phyloP scores from a whole-genome alignment of 2,797 vertebrate genomes.

The Mallotus villosus region DNA sequence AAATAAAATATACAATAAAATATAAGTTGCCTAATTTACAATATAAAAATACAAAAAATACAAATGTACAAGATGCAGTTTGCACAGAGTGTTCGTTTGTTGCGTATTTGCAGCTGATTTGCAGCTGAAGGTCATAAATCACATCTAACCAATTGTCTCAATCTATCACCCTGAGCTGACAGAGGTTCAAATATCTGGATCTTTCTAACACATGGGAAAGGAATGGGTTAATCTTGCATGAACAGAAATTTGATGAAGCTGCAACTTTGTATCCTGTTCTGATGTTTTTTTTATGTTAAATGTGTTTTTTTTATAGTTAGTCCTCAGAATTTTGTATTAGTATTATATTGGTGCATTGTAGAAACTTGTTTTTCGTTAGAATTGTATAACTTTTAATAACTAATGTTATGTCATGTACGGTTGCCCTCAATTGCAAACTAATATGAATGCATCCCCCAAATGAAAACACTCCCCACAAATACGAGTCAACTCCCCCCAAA shows the following conservation, averaged over 20 bases:
- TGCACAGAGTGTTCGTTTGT: not conserved
- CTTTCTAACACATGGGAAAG: conserved; percentile 21
- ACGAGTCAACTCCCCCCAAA: no score
- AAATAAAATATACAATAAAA: no score
- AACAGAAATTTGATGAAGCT: not conserved
- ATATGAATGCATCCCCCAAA: no score
- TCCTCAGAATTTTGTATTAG: conserved; percentile 28
- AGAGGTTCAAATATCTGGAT: conserved; percentile 10
- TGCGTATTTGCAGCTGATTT: conserved; percentile 2
- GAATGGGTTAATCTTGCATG: conserved; percentile 18
- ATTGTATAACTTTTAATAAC: not conserved
- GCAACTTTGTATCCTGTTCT: not conserved
- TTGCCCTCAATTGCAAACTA: no score
- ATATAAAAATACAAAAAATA: no score
- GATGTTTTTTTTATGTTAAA: conserved; percentile 11
- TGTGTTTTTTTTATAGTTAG: conserved; percentile 21
- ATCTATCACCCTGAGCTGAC: conserved; percentile 17
- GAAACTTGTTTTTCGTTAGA: not conserved
- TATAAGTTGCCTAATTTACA: no score
- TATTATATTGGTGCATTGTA: conserved; percentile 23
- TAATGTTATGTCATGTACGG: not conserved
- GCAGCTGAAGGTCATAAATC: conserved; percentile 25
- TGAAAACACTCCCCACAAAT: no score
- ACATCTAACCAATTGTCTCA: conserved; percentile 8
- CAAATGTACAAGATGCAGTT: no score